Conservation (phyloP, 2,797 vertebrate genomes). For the Periophthalmus magnuspinnatus region DNA sequence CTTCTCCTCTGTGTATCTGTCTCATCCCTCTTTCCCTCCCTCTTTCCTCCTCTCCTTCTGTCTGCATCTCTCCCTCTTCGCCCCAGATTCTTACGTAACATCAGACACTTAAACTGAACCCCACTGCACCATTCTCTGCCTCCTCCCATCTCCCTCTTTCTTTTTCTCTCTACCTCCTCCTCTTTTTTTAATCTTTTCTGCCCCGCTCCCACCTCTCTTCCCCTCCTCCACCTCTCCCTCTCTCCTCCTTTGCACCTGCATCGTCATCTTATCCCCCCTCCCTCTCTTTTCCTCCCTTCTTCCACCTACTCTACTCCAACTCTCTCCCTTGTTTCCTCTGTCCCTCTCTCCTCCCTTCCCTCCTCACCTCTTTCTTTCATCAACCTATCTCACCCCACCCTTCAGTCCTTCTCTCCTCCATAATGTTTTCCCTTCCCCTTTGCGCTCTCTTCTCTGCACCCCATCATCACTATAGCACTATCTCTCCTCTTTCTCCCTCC, state of each 20-base stretch:
- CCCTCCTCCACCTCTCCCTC: not conserved
- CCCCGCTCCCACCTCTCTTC: not conserved
- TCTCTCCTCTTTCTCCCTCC: not conserved
- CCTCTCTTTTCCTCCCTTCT: not conserved
- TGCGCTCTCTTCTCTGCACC: constrained; percentile 41
- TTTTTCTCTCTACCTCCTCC: constrained; percentile 12
- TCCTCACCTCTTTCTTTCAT: too few relatives aligned
- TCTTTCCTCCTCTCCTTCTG: constrained; percentile 21
- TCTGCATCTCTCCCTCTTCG: not conserved
- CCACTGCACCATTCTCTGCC: constrained; percentile 2
- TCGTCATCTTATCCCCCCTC: too few relatives aligned
- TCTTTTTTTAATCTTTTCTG: not conserved
- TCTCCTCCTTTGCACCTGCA: not conserved
- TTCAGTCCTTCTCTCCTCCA: too few relatives aligned
- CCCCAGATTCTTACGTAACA: constrained; percentile 11
- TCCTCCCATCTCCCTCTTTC: too few relatives aligned
- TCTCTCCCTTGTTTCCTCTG: not conserved
- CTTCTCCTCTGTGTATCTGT: constrained; percentile 25
- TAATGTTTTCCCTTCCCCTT: too few relatives aligned
- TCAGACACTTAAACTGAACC: not conserved
- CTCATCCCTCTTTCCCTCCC: too few relatives aligned
- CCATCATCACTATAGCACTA: constrained; percentile 31
- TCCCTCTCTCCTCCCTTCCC: too few relatives aligned
- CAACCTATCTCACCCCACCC: too few relatives aligned
- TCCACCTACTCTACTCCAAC: too few relatives aligned